Evolutionary conservation across 2,797 vertebrate genomes (phyloP), one percentile per base, ranked within the genome.

Genomic region (Tamandua tetradactyla): DNA sequence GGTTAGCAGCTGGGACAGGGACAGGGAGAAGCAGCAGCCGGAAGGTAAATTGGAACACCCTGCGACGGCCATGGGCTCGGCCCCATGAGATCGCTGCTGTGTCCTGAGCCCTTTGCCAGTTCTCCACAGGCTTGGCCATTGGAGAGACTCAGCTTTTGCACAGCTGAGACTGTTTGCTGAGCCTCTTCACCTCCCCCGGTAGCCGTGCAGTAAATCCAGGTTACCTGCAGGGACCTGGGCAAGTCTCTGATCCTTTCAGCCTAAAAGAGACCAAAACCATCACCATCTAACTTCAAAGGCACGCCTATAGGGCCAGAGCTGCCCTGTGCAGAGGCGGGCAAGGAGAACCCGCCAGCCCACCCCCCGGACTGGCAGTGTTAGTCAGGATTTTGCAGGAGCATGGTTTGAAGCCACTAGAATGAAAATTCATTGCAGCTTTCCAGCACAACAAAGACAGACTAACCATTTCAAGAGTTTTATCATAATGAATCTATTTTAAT

Each of bases 401-500:
- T 18, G 57, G 79, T 84, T 57, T 64, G 22, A 82, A 96, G 68
- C 35, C 30, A 27, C 30, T 10, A 76, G 74, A 97, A 94, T 25
- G 61, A 95, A 71, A 92, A 96, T 62, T 62, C 75, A 61, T 61
- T 62, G 69, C 71, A 95, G 87, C 55, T 79, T 95, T 97, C 95
- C 66, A 95, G 87, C 97, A 96, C 85, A 96, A 95, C 91, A 97
- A 96, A 96, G 95, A 69, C 69, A 81, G 82, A 71, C 44, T 57
- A 85, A 88, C 94, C 76, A 95, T 97, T 75, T 96, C 89, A 97
- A 90, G 81, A 90, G 90, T 97, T 97, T 97, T 94, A 95, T 97
- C 97, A 96, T 92, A 92, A 97, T 91, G 90, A 97, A 97, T 97
- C 92, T 96, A 96, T 95, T 95, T 96, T 97, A 97, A 97, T 97